Conservation (phyloP, 2,113 vertebrate genomes). For the Elaphurus davidianus region DNA sequence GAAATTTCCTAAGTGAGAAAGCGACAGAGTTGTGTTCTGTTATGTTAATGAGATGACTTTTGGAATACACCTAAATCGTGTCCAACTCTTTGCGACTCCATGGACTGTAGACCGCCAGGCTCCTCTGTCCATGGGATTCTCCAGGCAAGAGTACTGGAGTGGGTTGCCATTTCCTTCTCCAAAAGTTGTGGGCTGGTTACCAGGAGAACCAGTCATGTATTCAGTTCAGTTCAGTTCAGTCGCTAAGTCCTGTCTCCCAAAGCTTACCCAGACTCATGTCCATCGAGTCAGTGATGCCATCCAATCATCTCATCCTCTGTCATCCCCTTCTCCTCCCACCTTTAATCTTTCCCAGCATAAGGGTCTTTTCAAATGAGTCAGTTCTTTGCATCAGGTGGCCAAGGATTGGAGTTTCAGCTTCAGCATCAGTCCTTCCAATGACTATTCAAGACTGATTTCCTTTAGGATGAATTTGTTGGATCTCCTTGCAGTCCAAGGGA, state of each 20-base stretch:
- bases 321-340: not conserved
- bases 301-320: not conserved
- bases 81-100: not conserved
- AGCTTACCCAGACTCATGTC: not conserved
- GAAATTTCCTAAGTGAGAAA: not conserved
- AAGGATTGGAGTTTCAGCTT: not conserved
- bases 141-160: too few species aligned
- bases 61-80: not conserved
- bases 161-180: too few species aligned
- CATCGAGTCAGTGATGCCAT: not conserved
- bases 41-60: not conserved
- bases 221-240: too few species aligned
- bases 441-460: not conserved
- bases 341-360: not conserved
- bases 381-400: not conserved
- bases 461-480: not conserved
- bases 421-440: not conserved
- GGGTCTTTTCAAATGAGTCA: not conserved
- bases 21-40: not conserved
- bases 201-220: too few species aligned
- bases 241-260: too few species aligned
- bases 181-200: too few species aligned
- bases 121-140: not conserved
- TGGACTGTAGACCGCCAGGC: rapidly evolving
- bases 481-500: not conserved